Evolutionary conservation across 1,140 invertebrate genomes (phyloP), one percentile per base, ranked within the genome.

Genomic region (Hestina assimilis): DNA sequence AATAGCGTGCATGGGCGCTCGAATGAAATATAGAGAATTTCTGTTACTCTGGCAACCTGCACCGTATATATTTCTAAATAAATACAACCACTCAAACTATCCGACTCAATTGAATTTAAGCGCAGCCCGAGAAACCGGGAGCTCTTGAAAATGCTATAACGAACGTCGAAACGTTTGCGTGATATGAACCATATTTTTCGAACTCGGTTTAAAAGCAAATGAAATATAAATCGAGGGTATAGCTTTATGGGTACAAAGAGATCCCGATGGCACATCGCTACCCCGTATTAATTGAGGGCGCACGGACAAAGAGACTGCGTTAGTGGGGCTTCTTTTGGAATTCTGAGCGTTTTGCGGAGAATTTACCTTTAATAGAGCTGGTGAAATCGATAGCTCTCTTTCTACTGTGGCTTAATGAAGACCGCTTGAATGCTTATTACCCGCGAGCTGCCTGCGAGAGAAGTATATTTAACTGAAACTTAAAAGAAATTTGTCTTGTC

Each of bases 381-480:
- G 62, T 80, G 68, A 73, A 79, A 79, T 83, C 79, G 74, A 83
- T 80, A 79, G 57, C 52, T 63, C 61, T 59, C 57, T 65, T 61
- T 48, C 52, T 59, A 46, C 60, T 66, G 72, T 56, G 69, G 66
- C 69, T 79, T 82, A 79, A 79, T 82, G 74, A 80, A 75, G 66
- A 68, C 68, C 74, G 74, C 69, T 75, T 71, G 73, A 78, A 78
- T 72, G 73, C 72, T 83, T 81, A 79, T 83, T 78, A 80, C 66
- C 61, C 66, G 58, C 66, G 42, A 56, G 70, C 78, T 72, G 69
- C 76, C 69, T 73, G 24, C 21, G 21, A 41, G 59, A 63, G 62
- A 64, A 75, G 69, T 64, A 69, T 60, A 69, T 72, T 82, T 75
- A 79, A 79, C 76, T 53, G 64, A 71, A 73, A 75, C 56, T 60